Conservation (phyloP, 2,113 vertebrate genomes). For the Corythornis madagascariensis region DNA sequence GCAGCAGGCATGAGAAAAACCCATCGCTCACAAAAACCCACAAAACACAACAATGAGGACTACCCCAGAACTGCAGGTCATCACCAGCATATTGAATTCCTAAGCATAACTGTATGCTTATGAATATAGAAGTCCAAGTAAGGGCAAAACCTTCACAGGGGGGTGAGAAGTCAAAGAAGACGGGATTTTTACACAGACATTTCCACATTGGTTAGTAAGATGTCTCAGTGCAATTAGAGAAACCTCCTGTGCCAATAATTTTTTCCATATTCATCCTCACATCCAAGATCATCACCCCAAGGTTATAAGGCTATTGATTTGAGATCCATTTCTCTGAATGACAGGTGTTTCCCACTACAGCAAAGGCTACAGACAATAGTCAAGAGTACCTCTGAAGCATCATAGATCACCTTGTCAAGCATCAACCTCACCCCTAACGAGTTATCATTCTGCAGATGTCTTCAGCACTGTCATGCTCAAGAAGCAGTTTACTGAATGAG, state of each 20-base stretch:
- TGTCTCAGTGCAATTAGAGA: neutral
- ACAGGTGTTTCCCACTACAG: neutral
- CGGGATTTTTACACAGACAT: neutral
- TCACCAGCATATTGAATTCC: neutral
- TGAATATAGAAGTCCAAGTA: neutral
- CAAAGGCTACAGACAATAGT: neutral
- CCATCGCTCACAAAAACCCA: neutral
- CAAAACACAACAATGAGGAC: neutral
- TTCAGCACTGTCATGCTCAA: neutral
- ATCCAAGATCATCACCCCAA: neutral
- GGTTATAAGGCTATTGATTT: constrained; percentile 34
- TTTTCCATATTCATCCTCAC: constrained; percentile 22
- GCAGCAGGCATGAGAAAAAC: neutral
- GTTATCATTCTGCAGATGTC: neutral
- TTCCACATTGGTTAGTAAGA: neutral
- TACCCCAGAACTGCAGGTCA: neutral
- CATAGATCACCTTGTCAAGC: neutral
- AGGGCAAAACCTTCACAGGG: neutral
- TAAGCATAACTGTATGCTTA: neutral
- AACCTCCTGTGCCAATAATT: neutral
- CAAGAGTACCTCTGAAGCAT: neutral
- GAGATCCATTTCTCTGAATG: constrained; percentile 3
- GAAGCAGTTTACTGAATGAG: neutral
- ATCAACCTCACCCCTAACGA: neutral
- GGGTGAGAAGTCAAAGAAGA: neutral